Evolutionary conservation across 2,113 vertebrate species (phyloP).

Genomic region (Python bivittatus): DNA sequence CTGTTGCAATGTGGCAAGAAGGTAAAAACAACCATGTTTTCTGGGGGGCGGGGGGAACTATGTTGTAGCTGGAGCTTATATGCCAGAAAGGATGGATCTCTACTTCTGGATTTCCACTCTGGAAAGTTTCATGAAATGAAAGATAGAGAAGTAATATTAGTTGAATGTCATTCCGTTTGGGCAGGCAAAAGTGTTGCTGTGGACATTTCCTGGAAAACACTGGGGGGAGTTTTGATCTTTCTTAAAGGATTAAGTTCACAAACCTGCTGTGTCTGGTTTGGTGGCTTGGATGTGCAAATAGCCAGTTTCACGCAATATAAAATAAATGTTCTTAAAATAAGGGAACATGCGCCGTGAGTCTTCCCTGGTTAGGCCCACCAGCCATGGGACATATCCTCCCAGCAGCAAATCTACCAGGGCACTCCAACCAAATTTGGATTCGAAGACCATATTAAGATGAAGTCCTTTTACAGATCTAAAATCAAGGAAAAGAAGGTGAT

Average conservation of each 20-base stretch:
- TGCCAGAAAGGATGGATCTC: too few species aligned
- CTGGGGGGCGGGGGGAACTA: too few species aligned
- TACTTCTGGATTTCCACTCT: too few species aligned
- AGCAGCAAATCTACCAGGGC: conserved; percentile 70
- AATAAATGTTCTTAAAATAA: conserved; percentile 75
- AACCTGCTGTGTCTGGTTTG: conserved; percentile 89
- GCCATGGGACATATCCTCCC: conserved; percentile 82
- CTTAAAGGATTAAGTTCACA: neutral
- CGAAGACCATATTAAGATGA: conserved; percentile 76
- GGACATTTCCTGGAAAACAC: too few species aligned
- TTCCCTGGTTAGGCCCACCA: conserved; percentile 82
- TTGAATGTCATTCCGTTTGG: too few species aligned
- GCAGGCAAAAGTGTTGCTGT: too few species aligned
- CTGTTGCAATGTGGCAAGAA: too few species aligned
- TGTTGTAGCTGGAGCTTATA: too few species aligned
- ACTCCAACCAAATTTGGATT: neutral
- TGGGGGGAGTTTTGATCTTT: too few species aligned
- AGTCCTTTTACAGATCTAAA: conserved; percentile 82
- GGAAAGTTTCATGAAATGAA: too few species aligned
- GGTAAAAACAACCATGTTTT: too few species aligned
- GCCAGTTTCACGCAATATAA: conserved; percentile 75
- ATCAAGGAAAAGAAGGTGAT: conserved; percentile 11
- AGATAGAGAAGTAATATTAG: too few species aligned
- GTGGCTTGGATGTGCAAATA: conserved; percentile 89
- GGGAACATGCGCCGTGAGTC: conserved; percentile 79